Evolutionary conservation across 2,888 invertebrate species (phyloP).

Genomic region (Oscheius sp.): DNA sequence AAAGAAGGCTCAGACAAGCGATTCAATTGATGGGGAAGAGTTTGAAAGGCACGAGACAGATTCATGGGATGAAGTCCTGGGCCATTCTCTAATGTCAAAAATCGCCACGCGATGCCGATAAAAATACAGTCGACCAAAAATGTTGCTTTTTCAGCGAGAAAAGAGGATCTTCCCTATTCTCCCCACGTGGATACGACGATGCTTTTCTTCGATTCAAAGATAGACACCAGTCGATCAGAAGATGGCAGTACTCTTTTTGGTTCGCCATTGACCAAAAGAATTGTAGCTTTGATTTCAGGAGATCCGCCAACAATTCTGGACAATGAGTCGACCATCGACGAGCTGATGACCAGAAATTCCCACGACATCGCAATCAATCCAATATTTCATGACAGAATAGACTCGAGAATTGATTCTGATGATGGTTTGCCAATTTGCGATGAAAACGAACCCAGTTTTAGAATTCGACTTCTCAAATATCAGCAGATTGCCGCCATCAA

Average conservation of each 20-base stretch:
- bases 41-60: too few species aligned
- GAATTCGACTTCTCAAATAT: constrained; percentile 14
- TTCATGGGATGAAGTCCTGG: too few species aligned
- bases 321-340: constrained; percentile 15
- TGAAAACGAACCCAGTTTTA: background rate
- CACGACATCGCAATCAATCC: constrained; percentile 19
- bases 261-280: background rate
- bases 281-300: too few species aligned
- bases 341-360: constrained; percentile 3
- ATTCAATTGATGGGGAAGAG: too few species aligned
- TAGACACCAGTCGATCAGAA: constrained; percentile 4
- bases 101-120: too few species aligned
- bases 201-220: constrained; percentile 4
- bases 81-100: too few species aligned
- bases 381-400: constrained; percentile 29
- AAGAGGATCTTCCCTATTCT: background rate
- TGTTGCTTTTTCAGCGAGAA: constrained; percentile 13
- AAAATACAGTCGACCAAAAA: too few species aligned
- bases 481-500: background rate
- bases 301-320: constrained; percentile 22
- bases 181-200: constrained; percentile 27
- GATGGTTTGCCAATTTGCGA: background rate
- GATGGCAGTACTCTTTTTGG: constrained; percentile 13
- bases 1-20: too few species aligned
- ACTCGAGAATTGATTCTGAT: constrained; percentile 31